A percentile compares a stretch with the other conserved stretches of the same genome.
phyloP scores from a whole-genome alignment of 1,140 invertebrate genomes.

The Samia ricini region DNA sequence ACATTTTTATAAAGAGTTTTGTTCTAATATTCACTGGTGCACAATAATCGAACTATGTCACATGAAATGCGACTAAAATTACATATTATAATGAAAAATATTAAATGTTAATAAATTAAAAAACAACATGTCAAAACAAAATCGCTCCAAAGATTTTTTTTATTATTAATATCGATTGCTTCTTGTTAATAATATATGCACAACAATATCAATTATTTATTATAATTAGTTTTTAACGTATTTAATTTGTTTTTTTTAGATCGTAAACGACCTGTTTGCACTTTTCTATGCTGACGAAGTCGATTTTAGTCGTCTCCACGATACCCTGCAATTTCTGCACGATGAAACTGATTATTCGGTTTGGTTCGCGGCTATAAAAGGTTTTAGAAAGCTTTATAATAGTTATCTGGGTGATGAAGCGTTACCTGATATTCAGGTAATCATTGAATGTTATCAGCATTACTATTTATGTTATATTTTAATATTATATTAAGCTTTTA shows the following conservation, averaged over 20 bases:
- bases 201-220: too few relatives aligned
- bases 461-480: too few relatives aligned
- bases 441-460: slow-evolving; percentile 5
- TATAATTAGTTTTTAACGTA: too few relatives aligned
- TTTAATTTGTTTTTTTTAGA: slow-evolving; percentile 41
- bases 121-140: too few relatives aligned
- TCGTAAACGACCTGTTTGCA: slow-evolving; percentile 89
- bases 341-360: slow-evolving; percentile 81
- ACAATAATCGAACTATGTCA: too few relatives aligned
- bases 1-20: too few relatives aligned
- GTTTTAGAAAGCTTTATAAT: slow-evolving; percentile 70
- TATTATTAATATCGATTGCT: background rate
- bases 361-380: slow-evolving; percentile 80
- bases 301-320: slow-evolving; percentile 73
- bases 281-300: slow-evolving; percentile 71
- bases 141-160: background rate
- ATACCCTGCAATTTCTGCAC: slow-evolving; percentile 78
- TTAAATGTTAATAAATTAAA: too few relatives aligned
- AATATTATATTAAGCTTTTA: too few relatives aligned
- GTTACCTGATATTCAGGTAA: slow-evolving; percentile 48
- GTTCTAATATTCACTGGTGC: too few relatives aligned
- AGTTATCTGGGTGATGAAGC: slow-evolving; percentile 47
- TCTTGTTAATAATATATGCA: background rate
- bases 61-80: too few relatives aligned
- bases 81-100: too few relatives aligned